These are phyloP conservation scores for Hyposoter dolosus DNA, from an alignment of 2,888 invertebrate species.

Conservation along the genomic window DNA sequence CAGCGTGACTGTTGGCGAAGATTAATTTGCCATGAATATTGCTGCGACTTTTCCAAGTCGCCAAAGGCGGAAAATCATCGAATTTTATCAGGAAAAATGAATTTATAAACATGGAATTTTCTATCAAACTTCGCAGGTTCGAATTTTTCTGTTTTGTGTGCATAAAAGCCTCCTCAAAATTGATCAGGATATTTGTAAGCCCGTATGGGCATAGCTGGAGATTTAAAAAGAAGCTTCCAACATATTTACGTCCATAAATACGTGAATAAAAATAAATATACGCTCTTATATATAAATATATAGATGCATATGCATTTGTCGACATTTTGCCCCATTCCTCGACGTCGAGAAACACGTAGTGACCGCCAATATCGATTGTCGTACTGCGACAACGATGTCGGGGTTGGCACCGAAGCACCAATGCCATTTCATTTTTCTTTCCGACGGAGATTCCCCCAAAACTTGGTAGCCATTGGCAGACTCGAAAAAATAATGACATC, in stretches of 20 bases:
- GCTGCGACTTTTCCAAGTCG: neutral
- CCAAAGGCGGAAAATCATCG: neutral
- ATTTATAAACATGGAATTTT: neutral
- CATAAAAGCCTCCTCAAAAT: neutral
- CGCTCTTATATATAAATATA: neutral
- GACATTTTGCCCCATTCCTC: constrained; percentile 49
- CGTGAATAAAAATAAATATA: neutral
- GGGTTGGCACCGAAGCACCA: constrained; percentile 75
- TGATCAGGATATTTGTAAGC: neutral
- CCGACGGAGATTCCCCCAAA: neutral
- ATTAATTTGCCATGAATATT: neutral
- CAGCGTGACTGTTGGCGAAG: neutral
- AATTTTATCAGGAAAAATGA: neutral
- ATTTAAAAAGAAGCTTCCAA: neutral
- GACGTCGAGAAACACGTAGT: constrained; percentile 47
- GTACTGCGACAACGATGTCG: constrained; percentile 81
- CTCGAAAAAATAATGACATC: neutral
- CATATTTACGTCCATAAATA: neutral
- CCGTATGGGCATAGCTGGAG: constrained; percentile 7
- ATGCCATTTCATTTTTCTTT: constrained; percentile 66
- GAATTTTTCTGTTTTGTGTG: neutral
- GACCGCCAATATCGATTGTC: constrained; percentile 81
- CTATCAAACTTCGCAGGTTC: neutral
- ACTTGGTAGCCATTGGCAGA: neutral
- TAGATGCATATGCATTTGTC: neutral